Evolutionary conservation across 2,888 invertebrate genomes (phyloP).

Genomic region (Drosophila paracracens): DNA sequence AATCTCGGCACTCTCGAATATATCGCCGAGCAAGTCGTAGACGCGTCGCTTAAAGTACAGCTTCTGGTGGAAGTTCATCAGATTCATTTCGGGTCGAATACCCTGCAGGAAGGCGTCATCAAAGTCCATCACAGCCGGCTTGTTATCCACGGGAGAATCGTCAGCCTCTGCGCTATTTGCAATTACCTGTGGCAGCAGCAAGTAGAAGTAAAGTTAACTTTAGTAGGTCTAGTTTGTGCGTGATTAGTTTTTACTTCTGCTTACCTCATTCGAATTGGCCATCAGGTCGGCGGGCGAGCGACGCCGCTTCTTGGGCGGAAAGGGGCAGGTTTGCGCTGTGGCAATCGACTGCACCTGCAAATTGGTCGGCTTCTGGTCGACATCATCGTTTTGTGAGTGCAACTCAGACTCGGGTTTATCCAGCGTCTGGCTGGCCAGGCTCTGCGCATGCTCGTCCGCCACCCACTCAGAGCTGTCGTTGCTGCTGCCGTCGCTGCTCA

Average conservation of each 20-base stretch:
- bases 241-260: neutral
- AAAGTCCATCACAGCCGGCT: constrained; percentile 51
- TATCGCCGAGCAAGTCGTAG: constrained; percentile 79
- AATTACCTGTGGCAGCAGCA: constrained; percentile 11
- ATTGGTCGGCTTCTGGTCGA: constrained; percentile 36
- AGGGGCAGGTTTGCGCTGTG: constrained; percentile 23
- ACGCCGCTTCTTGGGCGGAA: constrained; percentile 58
- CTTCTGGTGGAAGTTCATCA: constrained; percentile 82
- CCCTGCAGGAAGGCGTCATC: constrained; percentile 81
- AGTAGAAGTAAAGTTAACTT: no score
- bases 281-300: constrained; percentile 22
- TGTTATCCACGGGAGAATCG: constrained; percentile 7
- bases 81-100: constrained; percentile 81
- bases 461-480: constrained; percentile 49
- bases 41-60: constrained; percentile 81
- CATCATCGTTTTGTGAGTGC: constrained; percentile 45
- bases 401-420: constrained; percentile 31
- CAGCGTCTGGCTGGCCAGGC: constrained; percentile 34
- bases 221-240: neutral
- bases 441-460: constrained; percentile 55
- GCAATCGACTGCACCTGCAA: constrained; percentile 6
- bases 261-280: constrained; percentile 28
- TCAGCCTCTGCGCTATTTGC: constrained; percentile 6
- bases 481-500: constrained; percentile 53
- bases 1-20: constrained; percentile 54